Base-by-base conservation (phyloP, 2,888 invertebrate genomes). In the Andrena bucephala region DNA sequence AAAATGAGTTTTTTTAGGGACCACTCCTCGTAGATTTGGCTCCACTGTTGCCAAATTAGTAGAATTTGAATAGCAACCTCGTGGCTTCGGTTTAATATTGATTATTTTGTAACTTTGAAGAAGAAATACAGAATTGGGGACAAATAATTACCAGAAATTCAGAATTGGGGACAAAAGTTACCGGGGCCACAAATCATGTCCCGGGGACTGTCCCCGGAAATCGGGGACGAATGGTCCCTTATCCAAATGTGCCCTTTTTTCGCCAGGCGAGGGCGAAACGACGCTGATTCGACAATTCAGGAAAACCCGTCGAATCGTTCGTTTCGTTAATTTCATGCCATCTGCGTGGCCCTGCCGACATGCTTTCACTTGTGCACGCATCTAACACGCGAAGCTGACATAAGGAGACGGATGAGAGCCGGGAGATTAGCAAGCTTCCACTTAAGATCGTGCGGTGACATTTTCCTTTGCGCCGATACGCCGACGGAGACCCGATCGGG, bases 361-460 rank as follows among this genome's bases (percentile, higher is more conserved):
- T 75, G 79, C 79, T 79, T 79, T 79, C 79, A 79, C 79, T 75
- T 69, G 69, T 66, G 66, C 33, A 42, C 79, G 59, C 69, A 70
- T 42, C 62, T 10, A 65, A 75, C 79, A 66, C 69, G 75, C 65
- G 27, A 77, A 60, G 48, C 76, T 27, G 48, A 29, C 76, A 65
- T 70, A 76, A 73, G 77, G n/a, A 24, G 73, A 31, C 66, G 52
- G 42, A 57, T 24, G 54, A 24, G 52, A 59, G 59, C 63, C 31
- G 52, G 5, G 63, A 65, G 69, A 69, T 79, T 54, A 68, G 48
- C 79, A 75, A 65, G 36, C 69, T 59, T 75, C 69, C 59, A 27
- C 20, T 5, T 4, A 10, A 13, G 69, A 67, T 77, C 77, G 16
- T 27, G 67, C 71, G 16, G 10, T 27, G 67, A 59, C 62, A 68